A percentile compares a stretch with the other conserved stretches of the same genome.
phyloP scores from a whole-genome alignment of 2,113 vertebrate species.

The Mus pahari region DNA sequence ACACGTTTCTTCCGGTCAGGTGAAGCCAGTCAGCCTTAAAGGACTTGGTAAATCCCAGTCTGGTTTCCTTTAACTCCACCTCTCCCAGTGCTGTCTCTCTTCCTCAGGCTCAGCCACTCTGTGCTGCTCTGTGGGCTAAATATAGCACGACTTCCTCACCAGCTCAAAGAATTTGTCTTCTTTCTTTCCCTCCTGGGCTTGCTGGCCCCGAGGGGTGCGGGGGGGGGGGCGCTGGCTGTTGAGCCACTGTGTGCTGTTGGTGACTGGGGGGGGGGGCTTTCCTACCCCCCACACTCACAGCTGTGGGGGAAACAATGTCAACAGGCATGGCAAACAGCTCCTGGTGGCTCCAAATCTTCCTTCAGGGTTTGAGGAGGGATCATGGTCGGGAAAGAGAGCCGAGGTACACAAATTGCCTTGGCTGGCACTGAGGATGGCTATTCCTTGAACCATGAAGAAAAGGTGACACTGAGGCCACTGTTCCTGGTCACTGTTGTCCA shows the following conservation, averaged over 20 bases:
- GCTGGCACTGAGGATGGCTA: neutral
- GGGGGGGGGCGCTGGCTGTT: neutral
- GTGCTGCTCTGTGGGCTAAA: slow-evolving; percentile 74
- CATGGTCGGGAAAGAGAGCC: neutral
- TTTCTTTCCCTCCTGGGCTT: slow-evolving; percentile 53
- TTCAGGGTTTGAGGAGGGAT: neutral
- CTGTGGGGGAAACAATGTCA: slow-evolving; percentile 14
- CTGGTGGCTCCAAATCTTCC: slow-evolving; percentile 16
- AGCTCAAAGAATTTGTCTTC: slow-evolving; percentile 71
- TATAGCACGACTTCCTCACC: slow-evolving; percentile 77
- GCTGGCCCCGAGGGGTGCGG: slow-evolving; percentile 28
- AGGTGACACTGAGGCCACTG: slow-evolving; percentile 65
- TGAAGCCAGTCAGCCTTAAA: slow-evolving; percentile 56
- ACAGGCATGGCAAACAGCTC: neutral
- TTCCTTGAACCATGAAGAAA: slow-evolving; percentile 21
- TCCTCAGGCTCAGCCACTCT: slow-evolving; percentile 60
- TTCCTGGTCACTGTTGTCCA: slow-evolving; percentile 33
- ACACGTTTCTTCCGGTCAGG: slow-evolving; percentile 26
- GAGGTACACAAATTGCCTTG: neutral
- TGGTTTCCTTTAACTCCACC: slow-evolving; percentile 37
- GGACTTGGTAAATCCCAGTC: slow-evolving; percentile 28
- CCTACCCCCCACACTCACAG: neutral
- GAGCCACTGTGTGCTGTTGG: neutral
- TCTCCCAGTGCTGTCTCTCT: slow-evolving; percentile 42
- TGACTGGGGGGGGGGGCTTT: slow-evolving; percentile 17